Conservation (phyloP, 2,113 vertebrate genomes). For the Lethenteron camtschaticum region DNA sequence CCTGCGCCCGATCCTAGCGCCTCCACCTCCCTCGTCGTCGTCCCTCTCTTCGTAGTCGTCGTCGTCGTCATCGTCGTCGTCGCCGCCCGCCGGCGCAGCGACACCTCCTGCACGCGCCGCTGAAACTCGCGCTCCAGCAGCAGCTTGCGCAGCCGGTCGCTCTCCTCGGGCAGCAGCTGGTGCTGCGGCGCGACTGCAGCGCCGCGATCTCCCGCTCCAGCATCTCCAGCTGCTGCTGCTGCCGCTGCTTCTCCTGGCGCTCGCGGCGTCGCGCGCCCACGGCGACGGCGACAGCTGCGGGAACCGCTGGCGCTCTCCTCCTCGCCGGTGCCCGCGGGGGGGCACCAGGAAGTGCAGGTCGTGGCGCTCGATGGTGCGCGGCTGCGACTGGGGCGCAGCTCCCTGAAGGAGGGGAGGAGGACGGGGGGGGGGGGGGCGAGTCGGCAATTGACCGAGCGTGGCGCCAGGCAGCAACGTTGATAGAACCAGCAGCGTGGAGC, state of each 20-base stretch:
- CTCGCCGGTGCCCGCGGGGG: constrained; percentile 40
- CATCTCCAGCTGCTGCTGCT: constrained; percentile 85
- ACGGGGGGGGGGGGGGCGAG: constrained; percentile 18
- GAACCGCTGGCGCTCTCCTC: constrained; percentile 61
- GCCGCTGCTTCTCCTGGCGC: constrained; percentile 94
- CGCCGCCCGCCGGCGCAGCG: constrained; percentile 75
- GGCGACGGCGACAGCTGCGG: constrained; percentile 88
- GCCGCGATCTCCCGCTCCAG: constrained; percentile 89
- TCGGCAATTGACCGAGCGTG: not conserved
- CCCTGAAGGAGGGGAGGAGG: constrained; percentile 36
- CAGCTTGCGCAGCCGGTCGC: constrained; percentile 69
- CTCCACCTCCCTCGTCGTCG: not conserved
- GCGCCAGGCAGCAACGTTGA: no score
- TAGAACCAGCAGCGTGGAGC: no score
- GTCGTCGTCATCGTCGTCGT: constrained; percentile 72
- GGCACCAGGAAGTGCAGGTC: constrained; percentile 61
- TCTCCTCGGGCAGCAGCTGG: constrained; percentile 50
- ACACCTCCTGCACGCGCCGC: constrained; percentile 78
- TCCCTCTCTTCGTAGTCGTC: constrained; percentile 52
- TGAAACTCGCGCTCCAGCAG: constrained; percentile 99
- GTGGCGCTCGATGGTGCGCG: constrained; percentile 71
- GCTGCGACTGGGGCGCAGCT: constrained; percentile 83
- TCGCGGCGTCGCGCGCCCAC: constrained; percentile 89
- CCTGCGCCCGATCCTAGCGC: no score
- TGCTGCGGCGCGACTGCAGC: constrained; percentile 64